Evolutionary conservation across 2,113 vertebrate genomes (phyloP).

Genomic region (Hystrix cristata): DNA sequence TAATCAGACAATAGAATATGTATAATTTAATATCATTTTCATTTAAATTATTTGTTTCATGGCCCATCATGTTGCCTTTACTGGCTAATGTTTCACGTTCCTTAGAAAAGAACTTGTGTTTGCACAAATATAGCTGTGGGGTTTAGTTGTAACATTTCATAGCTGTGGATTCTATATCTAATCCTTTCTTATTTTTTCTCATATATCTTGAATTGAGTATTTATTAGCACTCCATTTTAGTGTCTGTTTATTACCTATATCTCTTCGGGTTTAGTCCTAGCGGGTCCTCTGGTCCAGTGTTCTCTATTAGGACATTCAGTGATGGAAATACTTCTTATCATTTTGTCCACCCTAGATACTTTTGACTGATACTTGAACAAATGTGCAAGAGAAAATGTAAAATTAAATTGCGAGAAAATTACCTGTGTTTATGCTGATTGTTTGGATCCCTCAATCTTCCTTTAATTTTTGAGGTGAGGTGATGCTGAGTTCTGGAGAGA

Average conservation of each 20-base stretch:
- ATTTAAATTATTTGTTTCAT: neutral
- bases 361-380: neutral
- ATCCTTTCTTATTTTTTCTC: neutral
- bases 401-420: neutral
- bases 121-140: neutral
- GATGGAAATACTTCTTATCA: neutral
- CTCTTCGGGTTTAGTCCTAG: neutral
- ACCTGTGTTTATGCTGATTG: neutral
- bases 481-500: neutral
- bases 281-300: neutral
- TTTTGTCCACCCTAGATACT: neutral
- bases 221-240: neutral
- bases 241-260: neutral
- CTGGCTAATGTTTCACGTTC: neutral
- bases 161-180: neutral
- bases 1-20: neutral
- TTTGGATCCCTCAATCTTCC: neutral
- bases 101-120: neutral
- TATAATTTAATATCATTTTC: neutral
- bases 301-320: neutral
- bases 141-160: neutral
- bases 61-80: neutral
- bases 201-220: neutral
- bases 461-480: neutral
- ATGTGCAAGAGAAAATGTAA: neutral